These are phyloP conservation scores for Drosophila suboccidentalis DNA, from an alignment of 2,888 invertebrate species.

Conservation along the genomic window DNA sequence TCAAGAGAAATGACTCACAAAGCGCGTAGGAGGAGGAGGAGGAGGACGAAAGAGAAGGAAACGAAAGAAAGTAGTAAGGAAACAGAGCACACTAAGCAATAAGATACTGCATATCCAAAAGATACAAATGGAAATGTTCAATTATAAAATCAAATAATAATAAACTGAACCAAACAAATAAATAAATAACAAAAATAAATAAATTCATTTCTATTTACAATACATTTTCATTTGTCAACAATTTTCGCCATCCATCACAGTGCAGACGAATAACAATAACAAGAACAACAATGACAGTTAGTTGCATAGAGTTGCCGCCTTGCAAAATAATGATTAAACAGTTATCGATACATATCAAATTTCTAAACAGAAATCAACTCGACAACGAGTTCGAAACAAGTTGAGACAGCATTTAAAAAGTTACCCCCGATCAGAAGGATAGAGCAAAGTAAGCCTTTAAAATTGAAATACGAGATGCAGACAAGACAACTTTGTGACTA, in stretches of 20 bases:
- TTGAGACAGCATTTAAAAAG: constrained; percentile 22
- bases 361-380: constrained; percentile 34
- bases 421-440: not conserved
- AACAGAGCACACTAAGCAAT: constrained; percentile 26
- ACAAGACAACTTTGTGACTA: constrained; percentile 11
- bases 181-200: constrained; percentile 9
- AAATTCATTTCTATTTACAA: constrained; percentile 17
- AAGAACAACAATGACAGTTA: constrained; percentile 9
- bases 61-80: constrained; percentile 4
- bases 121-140: constrained; percentile 42
- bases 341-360: constrained; percentile 27
- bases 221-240: constrained; percentile 30
- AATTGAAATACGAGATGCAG: constrained; percentile 33
- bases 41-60: constrained; percentile 3
- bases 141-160: constrained; percentile 26
- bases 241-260: not conserved
- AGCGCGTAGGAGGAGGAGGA: constrained; percentile 50
- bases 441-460: no score
- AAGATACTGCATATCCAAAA: constrained; percentile 42
- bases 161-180: constrained; percentile 4
- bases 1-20: constrained; percentile 59
- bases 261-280: not conserved
- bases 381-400: constrained; percentile 8
- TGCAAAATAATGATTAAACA: constrained; percentile 13
- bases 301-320: constrained; percentile 10